Evolutionary conservation across 2,797 vertebrate genomes (phyloP), one percentile per base, ranked within the genome.

Genomic region (Hirundo rustica): DNA sequence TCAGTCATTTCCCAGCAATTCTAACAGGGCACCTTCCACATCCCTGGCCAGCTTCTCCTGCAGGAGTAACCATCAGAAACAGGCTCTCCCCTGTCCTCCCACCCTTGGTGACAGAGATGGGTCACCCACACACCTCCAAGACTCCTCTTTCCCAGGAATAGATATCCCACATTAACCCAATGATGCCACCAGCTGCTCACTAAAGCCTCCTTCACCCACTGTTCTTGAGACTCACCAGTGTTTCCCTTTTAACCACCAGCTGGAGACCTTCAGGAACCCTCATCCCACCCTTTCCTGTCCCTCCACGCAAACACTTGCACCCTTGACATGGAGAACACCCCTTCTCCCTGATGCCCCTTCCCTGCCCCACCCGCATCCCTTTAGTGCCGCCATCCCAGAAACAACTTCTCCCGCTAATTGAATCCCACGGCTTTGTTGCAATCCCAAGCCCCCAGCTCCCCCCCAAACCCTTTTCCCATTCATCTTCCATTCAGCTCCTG

Each of bases 401-500:
- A 64, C 4, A 5, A 14, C 81, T 87, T 79, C 48, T 60, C 71
- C 60, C 0, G 0, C 75, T 76, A 71, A 89, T 30, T 71, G 57
- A 92, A 83, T 53, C 75, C 26, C 3, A 4, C 4, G 25, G 74
- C 84, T 96, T 91, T 93, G 81, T 85, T 48, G 23, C 40, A 7
- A 70, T 25, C 57, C 29, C 10, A 82, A 92, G 40, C 53, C 60
- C 47, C 27, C 88, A 51, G 58, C 73, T 71, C 23, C 65, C 70
- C 75, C 65, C 44, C 54, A 34, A 0, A 1, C 22, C 60, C 84
- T 66, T 26, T 70, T 70, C 67, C 89, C 81, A 87, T 95, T 89
- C 85, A 87, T 94, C 85, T 89, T 83, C 75, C 72, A 91, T 91
- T 94, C 92, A 92, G 61, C 74, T 45, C 32, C 12, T 1, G 12